Evolutionary conservation across 1,140 invertebrate genomes (phyloP).

Genomic region (Lepidostoma basale): DNA sequence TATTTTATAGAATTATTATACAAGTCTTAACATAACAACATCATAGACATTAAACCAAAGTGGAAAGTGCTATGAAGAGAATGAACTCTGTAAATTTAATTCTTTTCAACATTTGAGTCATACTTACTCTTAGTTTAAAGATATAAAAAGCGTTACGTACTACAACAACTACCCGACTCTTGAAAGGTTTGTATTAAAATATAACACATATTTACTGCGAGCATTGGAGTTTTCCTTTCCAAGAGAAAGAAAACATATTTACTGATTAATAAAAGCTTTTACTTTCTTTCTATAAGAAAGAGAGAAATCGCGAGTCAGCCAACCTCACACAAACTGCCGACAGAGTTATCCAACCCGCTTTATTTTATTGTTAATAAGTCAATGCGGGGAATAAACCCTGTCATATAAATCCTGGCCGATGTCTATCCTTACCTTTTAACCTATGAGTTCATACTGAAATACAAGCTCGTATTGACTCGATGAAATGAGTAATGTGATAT

Average conservation of each 20-base stretch:
- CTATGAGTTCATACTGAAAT: neutral
- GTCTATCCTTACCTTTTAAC: neutral
- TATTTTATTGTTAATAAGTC: slow-evolving; percentile 41
- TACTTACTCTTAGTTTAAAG: too few relatives aligned
- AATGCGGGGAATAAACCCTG: slow-evolving; percentile 40
- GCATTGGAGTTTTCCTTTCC: neutral
- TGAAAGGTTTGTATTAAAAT: too few relatives aligned
- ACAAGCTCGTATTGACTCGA: neutral
- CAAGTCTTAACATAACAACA: too few relatives aligned
- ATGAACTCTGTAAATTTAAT: too few relatives aligned
- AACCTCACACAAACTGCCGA: slow-evolving; percentile 4
- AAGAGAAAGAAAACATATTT: neutral
- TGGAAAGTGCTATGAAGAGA: too few relatives aligned
- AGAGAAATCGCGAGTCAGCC: neutral
- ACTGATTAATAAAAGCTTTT: slow-evolving; percentile 1
- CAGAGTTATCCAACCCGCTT: slow-evolving; percentile 15
- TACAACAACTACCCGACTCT: too few relatives aligned
- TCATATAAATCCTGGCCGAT: neutral
- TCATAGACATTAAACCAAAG: too few relatives aligned
- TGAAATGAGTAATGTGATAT: neutral
- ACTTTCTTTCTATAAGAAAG: neutral
- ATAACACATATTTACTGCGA: too few relatives aligned
- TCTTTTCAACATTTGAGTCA: too few relatives aligned
- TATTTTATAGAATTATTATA: too few relatives aligned
- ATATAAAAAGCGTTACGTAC: too few relatives aligned